Base-by-base conservation (phyloP, 2,797 vertebrate species). In the Oreochromis mossambicus region DNA sequence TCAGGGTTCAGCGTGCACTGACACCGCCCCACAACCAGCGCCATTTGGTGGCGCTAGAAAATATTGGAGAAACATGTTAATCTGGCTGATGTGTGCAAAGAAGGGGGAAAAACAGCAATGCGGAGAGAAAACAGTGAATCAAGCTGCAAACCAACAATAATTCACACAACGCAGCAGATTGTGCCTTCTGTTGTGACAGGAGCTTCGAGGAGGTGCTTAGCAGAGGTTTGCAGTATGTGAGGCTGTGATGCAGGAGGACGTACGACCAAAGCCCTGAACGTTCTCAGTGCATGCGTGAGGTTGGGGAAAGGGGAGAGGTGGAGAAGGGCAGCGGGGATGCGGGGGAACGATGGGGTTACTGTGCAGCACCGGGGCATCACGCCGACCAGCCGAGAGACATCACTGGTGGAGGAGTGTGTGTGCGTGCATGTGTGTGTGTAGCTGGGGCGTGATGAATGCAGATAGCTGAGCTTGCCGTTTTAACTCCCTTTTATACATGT, bases 381-480 rank as follows among this genome's bases (percentile, higher is more conserved):
- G 83, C 92, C 91, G 92, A 94, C 90, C 91, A 91, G 90, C 91
- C 54, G 51, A 89, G 94, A 89, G 91, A 61, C 80, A 80, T 90
- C 88, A 61, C 76, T 87, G 88, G 54, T 50, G 50, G 66, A 36
- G 13, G 70, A 8, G 43, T 19, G 83, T 8, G 66, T 73, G 61
- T 11, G 43, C 6, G 84, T 9, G 58, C 26, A 63, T 15, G 51
- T n/a, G 84, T 9, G 63, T 52, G 66, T 75, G 79, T 29, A 17
- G 78, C 48, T 36, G 24, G 46, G 34, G 38, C 4, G 24, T 24
- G 75, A 86, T 96, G 95, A 96, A 97, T 93, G 90, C 91, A 94
- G 91, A 96, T 90, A 3, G 96, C 96, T 96, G 95, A 94, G 88
- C 86, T 94, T 86, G 92, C 55, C 19, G 9, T 95, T 95, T 96